A percentile compares a stretch with the other conserved stretches of the same genome.
phyloP scores from a whole-genome alignment of 92 coral and sea anemone genomes.

The Zoanthus sociatus region DNA sequence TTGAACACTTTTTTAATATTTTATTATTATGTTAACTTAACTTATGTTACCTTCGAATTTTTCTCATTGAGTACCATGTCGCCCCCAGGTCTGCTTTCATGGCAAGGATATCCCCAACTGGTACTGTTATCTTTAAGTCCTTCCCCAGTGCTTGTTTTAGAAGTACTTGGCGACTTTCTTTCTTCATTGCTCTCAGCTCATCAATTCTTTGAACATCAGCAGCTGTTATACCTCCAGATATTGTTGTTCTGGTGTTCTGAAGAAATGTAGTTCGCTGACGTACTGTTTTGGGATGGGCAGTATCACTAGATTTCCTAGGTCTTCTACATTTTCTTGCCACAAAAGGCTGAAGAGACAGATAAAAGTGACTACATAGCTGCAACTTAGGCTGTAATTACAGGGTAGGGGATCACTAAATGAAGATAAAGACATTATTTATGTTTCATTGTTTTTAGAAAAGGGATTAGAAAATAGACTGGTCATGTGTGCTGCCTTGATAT shows the following conservation, averaged over 20 bases:
- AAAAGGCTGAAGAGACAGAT: constrained; percentile 29
- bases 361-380: background rate
- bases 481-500: background rate
- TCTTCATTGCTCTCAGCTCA: constrained; percentile 28
- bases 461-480: background rate
- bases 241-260: constrained; percentile 18
- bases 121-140: constrained; percentile 44
- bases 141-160: constrained; percentile 57
- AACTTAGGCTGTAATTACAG: background rate
- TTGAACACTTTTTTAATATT: background rate
- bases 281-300: constrained; percentile 5
- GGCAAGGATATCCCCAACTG: constrained; percentile 46
- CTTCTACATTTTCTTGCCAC: constrained; percentile 15
- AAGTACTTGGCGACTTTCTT: constrained; percentile 30
- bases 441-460: background rate
- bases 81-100: constrained; percentile 32
- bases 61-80: constrained; percentile 27
- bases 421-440: no score
- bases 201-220: constrained; percentile 21
- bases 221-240: constrained; percentile 37
- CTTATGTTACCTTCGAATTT: background rate
- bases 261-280: constrained; percentile 6
- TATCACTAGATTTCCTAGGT: constrained; percentile 35
- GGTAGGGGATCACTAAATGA: background rate
- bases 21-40: background rate